These are phyloP conservation scores for Labeo calbasu DNA, from an alignment of 2,797 vertebrate species.

Conservation along the genomic window DNA sequence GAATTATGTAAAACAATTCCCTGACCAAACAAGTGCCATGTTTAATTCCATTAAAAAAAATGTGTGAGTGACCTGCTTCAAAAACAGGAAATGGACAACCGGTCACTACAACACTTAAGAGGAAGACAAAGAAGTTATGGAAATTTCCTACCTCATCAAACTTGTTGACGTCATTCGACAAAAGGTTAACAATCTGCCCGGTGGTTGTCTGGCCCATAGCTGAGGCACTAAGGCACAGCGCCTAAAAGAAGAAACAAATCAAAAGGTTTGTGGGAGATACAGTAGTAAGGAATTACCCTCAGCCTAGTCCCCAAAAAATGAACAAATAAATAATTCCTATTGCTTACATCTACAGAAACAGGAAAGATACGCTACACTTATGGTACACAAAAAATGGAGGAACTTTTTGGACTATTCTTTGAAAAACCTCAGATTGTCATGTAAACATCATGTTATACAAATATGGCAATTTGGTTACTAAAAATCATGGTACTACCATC, in stretches of 20 bases:
- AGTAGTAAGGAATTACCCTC: not conserved
- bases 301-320: not conserved
- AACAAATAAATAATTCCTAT: not conserved
- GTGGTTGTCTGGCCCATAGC: slow-evolving; percentile 94
- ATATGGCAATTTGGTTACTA: not conserved
- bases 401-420: not conserved
- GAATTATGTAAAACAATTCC: not conserved
- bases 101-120: not conserved
- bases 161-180: slow-evolving; percentile 94
- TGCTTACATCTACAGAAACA: not conserved
- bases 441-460: not conserved
- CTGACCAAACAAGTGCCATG: not conserved
- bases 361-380: not conserved
- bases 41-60: not conserved
- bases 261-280: not conserved
- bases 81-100: not conserved
- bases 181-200: slow-evolving; percentile 93
- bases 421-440: not conserved
- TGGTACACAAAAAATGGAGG: too few species aligned
- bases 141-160: slow-evolving; percentile 86
- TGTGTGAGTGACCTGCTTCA: not conserved
- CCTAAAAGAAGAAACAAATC: slow-evolving; percentile 72
- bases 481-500: not conserved
- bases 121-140: slow-evolving; percentile 16
- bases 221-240: slow-evolving; percentile 85